Base-by-base conservation (phyloP, 1,140 invertebrate genomes). In the Drosophila auraria region DNA sequence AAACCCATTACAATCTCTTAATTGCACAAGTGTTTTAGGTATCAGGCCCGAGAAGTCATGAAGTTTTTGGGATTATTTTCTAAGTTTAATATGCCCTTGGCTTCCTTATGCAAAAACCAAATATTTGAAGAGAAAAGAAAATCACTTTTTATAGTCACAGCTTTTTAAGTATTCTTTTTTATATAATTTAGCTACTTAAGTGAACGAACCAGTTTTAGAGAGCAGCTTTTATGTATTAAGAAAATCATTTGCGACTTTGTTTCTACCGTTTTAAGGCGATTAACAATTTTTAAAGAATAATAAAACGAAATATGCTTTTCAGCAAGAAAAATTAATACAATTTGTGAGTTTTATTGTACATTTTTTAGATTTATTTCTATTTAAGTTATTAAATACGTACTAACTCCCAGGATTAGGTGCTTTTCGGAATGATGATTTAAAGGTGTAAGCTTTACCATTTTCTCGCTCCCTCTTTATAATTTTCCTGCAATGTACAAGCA, bases 91-190 rank as follows among this genome's bases (percentile, higher is more conserved):
- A 54, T 45, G 75, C 69, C 87, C 74, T 36, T 78, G 69, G 83
- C 83, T 82, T 87, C 80, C 80, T 89, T 89, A 61, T 68, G 66
- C 65, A 72, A 82, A 89, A 83, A 84, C 81, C 84, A 87, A 87
- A 87, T 79, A 87, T 87, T 64, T 91, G 58, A 51, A 71, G 59
- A 70, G 53, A 59, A 61, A 72, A 44, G 50, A 74, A 59, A 70
- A 66, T 68, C 78, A 53, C 44, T 69, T 58, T 89, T 89, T 82
- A 62, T 86, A 89, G 81, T 90, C 87, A 89, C 70, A 60, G 82
- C 82, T 86, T 90, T 89, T 91, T 87, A 87, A 87, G 81, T 81
- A 69, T 72, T 75, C 72, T 70, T 80, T 53, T 61, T 45, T 53
- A 64, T 33, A 69, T 79, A 49, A 80, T 71, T 86, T 62, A 76